These are phyloP conservation scores for Caerostris extrusa DNA, from an alignment of 1,140 invertebrate genomes.

Conservation along the genomic window DNA sequence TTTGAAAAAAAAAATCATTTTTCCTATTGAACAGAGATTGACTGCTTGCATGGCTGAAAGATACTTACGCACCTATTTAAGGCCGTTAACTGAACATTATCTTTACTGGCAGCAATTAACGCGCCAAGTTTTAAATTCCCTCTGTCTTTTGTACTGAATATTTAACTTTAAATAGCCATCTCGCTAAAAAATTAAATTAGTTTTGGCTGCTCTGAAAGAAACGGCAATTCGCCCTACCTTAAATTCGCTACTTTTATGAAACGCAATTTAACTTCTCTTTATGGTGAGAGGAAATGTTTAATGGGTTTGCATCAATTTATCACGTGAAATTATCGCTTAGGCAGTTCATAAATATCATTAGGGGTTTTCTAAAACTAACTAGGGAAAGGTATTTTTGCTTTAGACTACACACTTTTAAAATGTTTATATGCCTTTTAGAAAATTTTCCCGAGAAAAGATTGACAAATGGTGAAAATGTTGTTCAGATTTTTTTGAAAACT, in stretches of 20 bases:
- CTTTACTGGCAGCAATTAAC: slow-evolving; percentile 31
- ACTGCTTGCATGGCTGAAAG: background rate
- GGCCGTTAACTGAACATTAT: slow-evolving; percentile 38
- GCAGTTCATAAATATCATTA: slow-evolving; percentile 36
- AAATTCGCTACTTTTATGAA: slow-evolving; percentile 22
- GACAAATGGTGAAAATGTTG: background rate
- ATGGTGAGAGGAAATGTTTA: background rate
- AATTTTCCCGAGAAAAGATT: background rate
- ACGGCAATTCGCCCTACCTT: background rate
- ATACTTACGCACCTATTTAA: slow-evolving; percentile 5
- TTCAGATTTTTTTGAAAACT: background rate
- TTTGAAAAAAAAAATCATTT: no score
- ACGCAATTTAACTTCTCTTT: slow-evolving; percentile 31
- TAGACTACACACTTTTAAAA: background rate
- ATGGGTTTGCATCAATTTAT: slow-evolving; percentile 27
- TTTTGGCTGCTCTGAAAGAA: slow-evolving; percentile 18
- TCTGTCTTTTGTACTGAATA: slow-evolving; percentile 17
- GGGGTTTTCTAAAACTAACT: background rate
- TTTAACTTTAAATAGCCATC: slow-evolving; percentile 32
- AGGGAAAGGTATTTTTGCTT: background rate
- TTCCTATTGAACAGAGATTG: no score
- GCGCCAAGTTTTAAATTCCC: slow-evolving; percentile 2
- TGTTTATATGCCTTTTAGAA: background rate
- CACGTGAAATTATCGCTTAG: background rate
- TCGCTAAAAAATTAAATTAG: slow-evolving; percentile 31